phyloP scores from a whole-genome alignment of 2,797 vertebrate species.

The Catostomus latipinnis region DNA sequence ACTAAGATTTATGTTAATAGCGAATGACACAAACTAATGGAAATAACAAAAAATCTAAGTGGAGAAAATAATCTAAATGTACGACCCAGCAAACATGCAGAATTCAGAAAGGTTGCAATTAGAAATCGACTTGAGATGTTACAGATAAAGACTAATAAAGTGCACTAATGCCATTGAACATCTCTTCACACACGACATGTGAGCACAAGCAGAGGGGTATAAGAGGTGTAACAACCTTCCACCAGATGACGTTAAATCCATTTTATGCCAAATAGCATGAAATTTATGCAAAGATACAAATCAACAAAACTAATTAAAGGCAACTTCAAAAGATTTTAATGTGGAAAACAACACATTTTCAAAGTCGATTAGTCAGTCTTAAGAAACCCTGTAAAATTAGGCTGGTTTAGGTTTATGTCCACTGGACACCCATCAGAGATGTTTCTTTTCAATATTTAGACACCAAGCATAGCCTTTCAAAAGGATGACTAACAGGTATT shows the following conservation, averaged over 20 bases:
- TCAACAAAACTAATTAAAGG: no score
- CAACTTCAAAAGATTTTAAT: no score
- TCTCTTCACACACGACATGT: neutral
- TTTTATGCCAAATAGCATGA: neutral
- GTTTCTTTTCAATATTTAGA: no score
- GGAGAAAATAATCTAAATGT: slow-evolving; percentile 65
- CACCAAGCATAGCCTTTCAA: no score
- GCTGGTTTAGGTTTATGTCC: no score
- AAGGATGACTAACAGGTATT: no score
- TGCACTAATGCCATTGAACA: neutral
- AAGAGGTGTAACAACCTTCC: neutral
- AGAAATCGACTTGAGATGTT: slow-evolving; percentile 54
- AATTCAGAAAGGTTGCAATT: slow-evolving; percentile 61
- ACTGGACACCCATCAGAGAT: no score
- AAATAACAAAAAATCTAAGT: slow-evolving; percentile 60
- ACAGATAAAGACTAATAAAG: neutral
- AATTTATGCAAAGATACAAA: neutral
- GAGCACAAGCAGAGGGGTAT: slow-evolving; percentile 3
- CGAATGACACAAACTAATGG: slow-evolving; percentile 67
- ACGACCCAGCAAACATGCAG: slow-evolving; percentile 80
- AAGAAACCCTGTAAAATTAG: no score
- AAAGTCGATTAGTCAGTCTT: no score
- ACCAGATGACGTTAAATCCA: neutral
- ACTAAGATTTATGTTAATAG: slow-evolving; percentile 76
- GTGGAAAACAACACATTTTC: no score